Base-by-base conservation (phyloP, 2,113 vertebrate genomes). In the Erythrocercus mccallii region DNA sequence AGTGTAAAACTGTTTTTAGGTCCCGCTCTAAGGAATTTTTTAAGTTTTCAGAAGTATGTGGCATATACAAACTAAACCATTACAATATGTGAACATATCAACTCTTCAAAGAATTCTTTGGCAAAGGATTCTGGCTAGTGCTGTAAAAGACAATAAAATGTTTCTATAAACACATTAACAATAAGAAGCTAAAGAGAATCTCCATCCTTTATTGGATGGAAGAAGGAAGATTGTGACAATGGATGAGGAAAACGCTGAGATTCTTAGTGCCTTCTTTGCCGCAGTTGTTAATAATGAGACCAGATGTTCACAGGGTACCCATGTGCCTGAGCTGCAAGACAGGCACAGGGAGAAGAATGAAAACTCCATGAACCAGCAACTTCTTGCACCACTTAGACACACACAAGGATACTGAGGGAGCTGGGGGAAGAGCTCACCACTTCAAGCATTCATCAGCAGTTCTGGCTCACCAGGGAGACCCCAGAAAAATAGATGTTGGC, bases 301-400 rank as follows among this genome's bases (percentile, higher is more conserved):
- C 42, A 31, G 4, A 23, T 37, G 7, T 45, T 42, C 1, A 1
- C 8, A 3, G 10, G 5, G 7, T n/a, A 61, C 20, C 6, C 20
- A 58, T 20, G 8, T 2, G 2, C 17, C 24, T 57, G 18, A 76
- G 27, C 15, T 57, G 15, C 21, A 79, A 24, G 9, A n/a, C 6
- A 6, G 30, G 35, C 15, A 56, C 2, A 2, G 8, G 7, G 12
- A 44, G 23, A 21, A 56, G 45, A 37, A 57, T 12, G n/a, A 38
- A 89, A 15, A 22, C 12, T 15, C 40, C 40, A 42, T 42, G 40
- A 42, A 42, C 30, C 16, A 81, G 14, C 5, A 18, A 56, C 14
- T 20, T 54, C 11, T 35, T n/a, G 51, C 12, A 47, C 10, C 18
- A 27, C 50, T 58, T 54, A 60, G 33, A 35, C 10, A 27, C 10